Base-by-base conservation (phyloP, 2,888 invertebrate genomes). In the Nymphalis urticae region DNA sequence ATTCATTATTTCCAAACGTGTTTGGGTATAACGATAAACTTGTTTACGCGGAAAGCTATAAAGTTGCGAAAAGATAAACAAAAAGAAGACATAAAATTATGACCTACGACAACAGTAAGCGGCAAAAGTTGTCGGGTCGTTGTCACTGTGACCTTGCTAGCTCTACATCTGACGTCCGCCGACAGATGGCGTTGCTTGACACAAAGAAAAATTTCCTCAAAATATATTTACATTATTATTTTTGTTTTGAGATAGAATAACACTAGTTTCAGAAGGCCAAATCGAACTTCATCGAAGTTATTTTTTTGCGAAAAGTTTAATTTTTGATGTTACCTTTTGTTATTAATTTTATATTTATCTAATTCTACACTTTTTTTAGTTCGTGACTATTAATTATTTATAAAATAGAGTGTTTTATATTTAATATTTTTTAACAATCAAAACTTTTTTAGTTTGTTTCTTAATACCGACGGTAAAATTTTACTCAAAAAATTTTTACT, bases 1-100 rank as follows among this genome's bases (percentile, higher is more conserved):
- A 56, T n/a, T 56, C 16, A 42, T 24, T 50, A 48, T 36, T 24
- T 50, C 36, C 48, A 19, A 6, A 32, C 19, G 58, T 54, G 59
- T 69, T 64, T 59, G 50, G 58, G 54, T 62, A 62, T 64, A 76
- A 71, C 62, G 70, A 75, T 70, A 75, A 83, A 84, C 82, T 77
- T 82, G 82, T 87, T 89, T 85, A 85, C 85, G 84, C 89, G 84
- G 84, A 75, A 84, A 85, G 85, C 87, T 84, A 89, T 90, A 90
- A 91, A 90, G 87, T 91, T 89, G 82, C 89, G 90, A 90, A 92
- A 92, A 91, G 90, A 92, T 92, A 92, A 92, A 92, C 91, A 91
- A 91, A 92, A 92, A 91, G 92, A 90, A 91, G 89, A 89, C 90
- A 92, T 92, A 91, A 92, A 92, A 92, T 92, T 90, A 92, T 92